phyloP scores from a whole-genome alignment of 2,113 vertebrate genomes.

The Poeciliopsis occidentalis region DNA sequence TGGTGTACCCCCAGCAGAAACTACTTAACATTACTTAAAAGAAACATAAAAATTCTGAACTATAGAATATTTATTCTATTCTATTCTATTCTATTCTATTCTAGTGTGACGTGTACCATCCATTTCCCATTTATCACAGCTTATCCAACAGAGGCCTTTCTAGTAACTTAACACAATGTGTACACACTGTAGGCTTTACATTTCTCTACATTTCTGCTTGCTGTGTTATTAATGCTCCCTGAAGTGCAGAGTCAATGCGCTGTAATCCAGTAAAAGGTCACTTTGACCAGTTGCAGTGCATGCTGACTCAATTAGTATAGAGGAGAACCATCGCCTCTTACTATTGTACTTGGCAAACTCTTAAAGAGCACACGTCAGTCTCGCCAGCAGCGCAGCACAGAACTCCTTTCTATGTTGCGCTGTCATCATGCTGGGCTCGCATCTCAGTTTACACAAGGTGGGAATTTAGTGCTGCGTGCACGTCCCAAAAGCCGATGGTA shows the following conservation, averaged over 20 bases:
- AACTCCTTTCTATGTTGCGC: slow-evolving; percentile 64
- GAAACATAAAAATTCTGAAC: no score
- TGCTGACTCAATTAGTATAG: slow-evolving; percentile 78
- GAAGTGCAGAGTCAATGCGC: slow-evolving; percentile 61
- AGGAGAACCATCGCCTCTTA: slow-evolving; percentile 58
- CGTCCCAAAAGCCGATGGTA: slow-evolving; percentile 13
- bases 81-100: not conserved
- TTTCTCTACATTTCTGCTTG: slow-evolving; percentile 35
- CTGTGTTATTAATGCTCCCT: slow-evolving; percentile 64
- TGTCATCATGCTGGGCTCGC: slow-evolving; percentile 61
- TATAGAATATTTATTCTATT: no score
- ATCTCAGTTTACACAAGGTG: slow-evolving; percentile 72
- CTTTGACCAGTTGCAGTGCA: slow-evolving; percentile 58
- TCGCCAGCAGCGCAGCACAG: slow-evolving; percentile 63
- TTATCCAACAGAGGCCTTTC: slow-evolving; percentile 4
- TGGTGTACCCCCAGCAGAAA: no score
- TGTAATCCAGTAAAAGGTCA: slow-evolving; percentile 55
- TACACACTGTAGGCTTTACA: slow-evolving; percentile 7
- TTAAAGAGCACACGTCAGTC: slow-evolving; percentile 68
- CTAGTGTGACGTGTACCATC: not conserved
- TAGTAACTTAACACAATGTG: slow-evolving; percentile 1
- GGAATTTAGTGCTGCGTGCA: slow-evolving; percentile 33
- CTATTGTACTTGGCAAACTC: slow-evolving; percentile 76
- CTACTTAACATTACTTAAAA: no score
- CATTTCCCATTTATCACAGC: not conserved